Base-by-base conservation (phyloP, 2,113 vertebrate genomes). In the Eclectus roratus region DNA sequence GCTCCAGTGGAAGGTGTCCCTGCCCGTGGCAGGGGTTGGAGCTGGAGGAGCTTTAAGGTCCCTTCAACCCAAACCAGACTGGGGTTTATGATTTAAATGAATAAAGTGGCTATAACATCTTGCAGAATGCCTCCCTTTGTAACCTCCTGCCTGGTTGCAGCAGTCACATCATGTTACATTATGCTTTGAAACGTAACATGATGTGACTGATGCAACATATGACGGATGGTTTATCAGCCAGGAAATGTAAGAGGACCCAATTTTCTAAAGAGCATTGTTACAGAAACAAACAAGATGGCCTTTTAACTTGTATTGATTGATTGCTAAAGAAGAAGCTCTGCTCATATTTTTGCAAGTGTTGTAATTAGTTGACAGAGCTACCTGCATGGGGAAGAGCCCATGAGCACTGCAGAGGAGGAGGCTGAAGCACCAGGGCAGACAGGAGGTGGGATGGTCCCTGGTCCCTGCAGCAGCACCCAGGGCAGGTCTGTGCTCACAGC, bases 261-360 rank as follows among this genome's bases (percentile, higher is more conserved):
- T 96, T 96, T 97, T 95, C 93, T 92, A 65, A 95, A 97, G 66
- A 98, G 97, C 73, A 44, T 96, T 91, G 94, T 96, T 96, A 94
- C 95, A 88, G 97, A 82, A 97, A 94, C 93, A 95, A 77, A 95
- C 91, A 92, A 46, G 28, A 61, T 96, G 96, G 96, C 96, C 97
- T 97, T 98, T 97, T 94, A 97, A 88, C 96, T 97, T 44, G 69
- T 82, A 80, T 96, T 97, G 96, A 95, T 97, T 97, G 97, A 93
- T 93, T 85, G 87, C 94, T 97, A 72, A 97, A 88, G 92, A 95
- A 94, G 92, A 91, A 95, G 94, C 80, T 47, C 91, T 28, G 88
- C 84, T 95, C 83, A 15, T 72, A 47, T 56, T 95, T 97, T 47
- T 58, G 95, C 84, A 69, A 91, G 89, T 52, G 25, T 92, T 77